These are phyloP conservation scores for Riptortus pedestris DNA, from an alignment of 1,140 invertebrate species.

Conservation along the genomic window DNA sequence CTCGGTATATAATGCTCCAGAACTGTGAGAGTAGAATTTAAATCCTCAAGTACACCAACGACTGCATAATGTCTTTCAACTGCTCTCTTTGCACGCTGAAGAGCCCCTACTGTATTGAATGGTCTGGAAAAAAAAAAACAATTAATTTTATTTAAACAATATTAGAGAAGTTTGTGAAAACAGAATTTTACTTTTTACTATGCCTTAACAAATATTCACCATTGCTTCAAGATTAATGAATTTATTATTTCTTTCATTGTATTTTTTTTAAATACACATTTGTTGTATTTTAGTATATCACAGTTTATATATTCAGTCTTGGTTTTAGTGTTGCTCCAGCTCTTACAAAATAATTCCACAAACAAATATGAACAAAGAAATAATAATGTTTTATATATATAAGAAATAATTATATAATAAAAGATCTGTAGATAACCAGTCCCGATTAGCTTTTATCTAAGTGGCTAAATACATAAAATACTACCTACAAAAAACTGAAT, in stretches of 20 bases:
- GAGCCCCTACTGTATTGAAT: slow-evolving; percentile 71
- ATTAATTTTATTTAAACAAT: background rate
- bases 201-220: no score
- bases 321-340: no score
- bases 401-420: no score
- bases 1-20: slow-evolving; percentile 72
- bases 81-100: slow-evolving; percentile 70
- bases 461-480: no score
- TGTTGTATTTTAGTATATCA: background rate
- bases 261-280: background rate
- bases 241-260: background rate
- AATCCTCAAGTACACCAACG: slow-evolving; percentile 75
- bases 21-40: slow-evolving; percentile 72
- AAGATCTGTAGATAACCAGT: no score
- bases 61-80: slow-evolving; percentile 78
- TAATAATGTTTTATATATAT: no score
- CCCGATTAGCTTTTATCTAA: no score
- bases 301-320: no score
- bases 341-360: no score
- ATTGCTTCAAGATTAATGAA: background rate
- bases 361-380: no score
- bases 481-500: no score
- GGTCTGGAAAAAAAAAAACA: slow-evolving; percentile 46
- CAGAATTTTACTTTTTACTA: no score
- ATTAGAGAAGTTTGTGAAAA: background rate